Base-by-base conservation (phyloP, 1,140 invertebrate species). In the Homarus americanus region DNA sequence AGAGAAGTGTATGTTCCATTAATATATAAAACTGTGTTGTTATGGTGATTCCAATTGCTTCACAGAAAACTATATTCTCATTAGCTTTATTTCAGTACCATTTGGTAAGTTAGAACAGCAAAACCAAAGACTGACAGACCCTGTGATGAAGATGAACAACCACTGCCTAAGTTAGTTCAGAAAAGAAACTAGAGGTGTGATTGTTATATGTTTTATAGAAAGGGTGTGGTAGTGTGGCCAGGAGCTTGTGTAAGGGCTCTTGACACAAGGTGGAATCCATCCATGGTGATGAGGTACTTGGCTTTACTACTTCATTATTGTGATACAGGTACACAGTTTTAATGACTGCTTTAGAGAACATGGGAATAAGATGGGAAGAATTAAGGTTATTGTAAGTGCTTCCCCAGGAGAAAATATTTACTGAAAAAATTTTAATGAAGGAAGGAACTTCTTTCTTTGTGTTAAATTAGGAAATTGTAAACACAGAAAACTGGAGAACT, bases 41-140 rank as follows among this genome's bases (percentile, higher is more conserved):
- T 41, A 38, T 44, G 24, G 49, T 34, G n/a, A 40, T 32, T 32
- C 69, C 38, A 69, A 28, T 69, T 69, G 49, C 28, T 69, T 83
- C 49, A 40, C 49, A 69, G 63, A 69, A 72, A 69, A 32, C n/a
- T 83, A 40, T 83, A 83, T 83, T 83, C 82, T 83, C 82, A 83
- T 83, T 83, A 83, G 82, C 32, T 83, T 69, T 83, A 83, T 34
- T 83, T 40, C 17, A 66, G 36, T 40, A 28, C 34, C 24, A 83
- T 20, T 40, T 83, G 36, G 63, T 66, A 66, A 58, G 20, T 58
- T 58, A 58, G 17, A 58, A 36, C 38, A 36, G 38, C n/a, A 36
- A 83, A 63, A 63, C 82, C 82, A 83, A 83, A 83, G 82, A 83
- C 10, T 44, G 3, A 78, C 20, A 40, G 40, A 32, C 15, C 5